phyloP scores from a whole-genome alignment of 2,797 vertebrate species.

The Pantherophis alleghaniensis region DNA sequence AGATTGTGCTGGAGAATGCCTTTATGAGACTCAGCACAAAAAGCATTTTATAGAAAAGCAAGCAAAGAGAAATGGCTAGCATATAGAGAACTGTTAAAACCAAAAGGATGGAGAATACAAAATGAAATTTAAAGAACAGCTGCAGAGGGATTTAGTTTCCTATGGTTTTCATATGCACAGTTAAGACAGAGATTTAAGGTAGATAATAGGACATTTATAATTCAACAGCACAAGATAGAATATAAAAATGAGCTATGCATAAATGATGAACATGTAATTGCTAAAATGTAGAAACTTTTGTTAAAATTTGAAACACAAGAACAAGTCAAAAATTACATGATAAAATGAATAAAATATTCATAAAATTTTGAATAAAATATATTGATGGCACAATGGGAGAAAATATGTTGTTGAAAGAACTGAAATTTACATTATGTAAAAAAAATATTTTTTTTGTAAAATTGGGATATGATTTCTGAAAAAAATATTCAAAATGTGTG shows the following conservation, averaged over 20 bases:
- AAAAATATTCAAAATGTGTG: neutral
- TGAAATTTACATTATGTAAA: neutral
- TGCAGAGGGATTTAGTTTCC: neutral
- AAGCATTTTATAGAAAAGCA: neutral
- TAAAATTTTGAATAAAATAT: neutral
- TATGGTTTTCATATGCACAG: neutral
- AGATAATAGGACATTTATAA: neutral
- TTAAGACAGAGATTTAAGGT: neutral
- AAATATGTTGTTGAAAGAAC: neutral
- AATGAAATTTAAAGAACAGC: neutral
- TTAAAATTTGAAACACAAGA: neutral
- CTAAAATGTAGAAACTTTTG: neutral
- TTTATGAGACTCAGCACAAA: neutral
- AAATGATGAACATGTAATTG: neutral
- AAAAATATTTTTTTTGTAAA: neutral
- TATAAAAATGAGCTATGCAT: neutral
- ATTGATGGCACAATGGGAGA: neutral
- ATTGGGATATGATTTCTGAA: neutral
- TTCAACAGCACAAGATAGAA: neutral
- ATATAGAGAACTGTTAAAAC: neutral
- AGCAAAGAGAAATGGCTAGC: neutral
- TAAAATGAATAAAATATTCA: neutral
- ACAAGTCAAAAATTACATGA: neutral
- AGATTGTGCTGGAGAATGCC: neutral
- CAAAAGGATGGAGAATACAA: neutral